Conservation (phyloP, 1,140 invertebrate genomes). For the Lanistes nyassanus region DNA sequence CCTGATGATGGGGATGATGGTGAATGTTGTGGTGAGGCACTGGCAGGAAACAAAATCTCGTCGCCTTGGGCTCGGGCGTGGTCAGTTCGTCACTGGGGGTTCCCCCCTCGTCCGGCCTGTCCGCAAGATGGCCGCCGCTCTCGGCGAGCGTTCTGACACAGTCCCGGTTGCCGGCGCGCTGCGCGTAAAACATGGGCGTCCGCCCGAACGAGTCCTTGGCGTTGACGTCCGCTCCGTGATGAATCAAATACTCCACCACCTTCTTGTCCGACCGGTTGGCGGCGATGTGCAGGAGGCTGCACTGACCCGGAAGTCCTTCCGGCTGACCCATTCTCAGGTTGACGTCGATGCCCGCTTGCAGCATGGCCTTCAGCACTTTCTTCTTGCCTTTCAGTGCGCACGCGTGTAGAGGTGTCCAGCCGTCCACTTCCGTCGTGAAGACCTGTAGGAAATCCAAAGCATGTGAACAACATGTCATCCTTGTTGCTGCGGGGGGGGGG, state of each 20-base stretch:
- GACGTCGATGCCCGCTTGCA: constrained; percentile 46
- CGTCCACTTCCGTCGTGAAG: constrained; percentile 44
- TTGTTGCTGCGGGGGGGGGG: too few relatives aligned
- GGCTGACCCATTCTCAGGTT: constrained; percentile 52
- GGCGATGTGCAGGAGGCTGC: constrained; percentile 47
- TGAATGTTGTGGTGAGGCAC: constrained; percentile 10
- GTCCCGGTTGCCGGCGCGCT: constrained; percentile 23
- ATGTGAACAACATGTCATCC: not conserved
- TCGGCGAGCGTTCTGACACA: constrained; percentile 36
- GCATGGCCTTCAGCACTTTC: constrained; percentile 49
- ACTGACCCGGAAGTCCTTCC: constrained; percentile 44
- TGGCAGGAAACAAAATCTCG: constrained; percentile 13
- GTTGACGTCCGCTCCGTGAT: constrained; percentile 42
- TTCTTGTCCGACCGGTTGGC: constrained; percentile 44
- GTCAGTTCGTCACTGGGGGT: not conserved
- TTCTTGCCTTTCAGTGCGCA: constrained; percentile 48
- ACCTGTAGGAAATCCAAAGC: constrained; percentile 18
- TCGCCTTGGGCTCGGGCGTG: constrained; percentile 6
- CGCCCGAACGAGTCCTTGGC: constrained; percentile 40
- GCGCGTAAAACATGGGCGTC: constrained; percentile 45
- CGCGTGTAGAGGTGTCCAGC: constrained; percentile 58
- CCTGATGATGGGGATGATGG: constrained; percentile 15
- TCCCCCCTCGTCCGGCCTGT: not conserved
- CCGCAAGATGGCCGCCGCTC: constrained; percentile 34
- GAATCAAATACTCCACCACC: constrained; percentile 43